A percentile compares a stretch with the other conserved stretches of the same genome.
phyloP scores from a whole-genome alignment of 1,140 invertebrate genomes.

The Aphelinus certus region DNA sequence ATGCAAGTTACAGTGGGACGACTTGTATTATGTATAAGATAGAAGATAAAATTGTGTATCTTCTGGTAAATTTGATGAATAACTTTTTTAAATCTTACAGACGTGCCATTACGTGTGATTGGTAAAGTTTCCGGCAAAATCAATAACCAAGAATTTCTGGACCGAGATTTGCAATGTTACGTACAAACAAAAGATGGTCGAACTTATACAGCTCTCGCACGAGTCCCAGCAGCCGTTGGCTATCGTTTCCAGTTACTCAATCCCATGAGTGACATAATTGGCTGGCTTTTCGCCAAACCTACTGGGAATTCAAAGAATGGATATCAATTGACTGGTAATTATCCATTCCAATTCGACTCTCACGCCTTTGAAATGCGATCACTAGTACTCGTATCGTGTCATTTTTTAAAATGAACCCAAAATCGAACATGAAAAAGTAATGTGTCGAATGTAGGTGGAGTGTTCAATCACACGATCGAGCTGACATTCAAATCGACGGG shows the following conservation, averaged over 20 bases:
- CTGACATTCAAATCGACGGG: constrained; percentile 78
- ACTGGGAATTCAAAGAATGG: constrained; percentile 81
- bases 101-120: constrained; percentile 83
- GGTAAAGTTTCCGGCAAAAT: constrained; percentile 84
- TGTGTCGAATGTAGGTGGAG: constrained; percentile 71
- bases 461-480: constrained; percentile 83
- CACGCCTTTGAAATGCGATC: background rate
- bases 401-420: background rate
- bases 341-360: background rate
- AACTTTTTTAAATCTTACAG: constrained; percentile 60
- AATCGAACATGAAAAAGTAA: too few species aligned
- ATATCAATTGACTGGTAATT: constrained; percentile 79
- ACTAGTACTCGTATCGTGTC: background rate
- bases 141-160: constrained; percentile 78
- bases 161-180: constrained; percentile 91
- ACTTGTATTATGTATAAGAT: too few species aligned
- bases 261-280: constrained; percentile 82
- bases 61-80: background rate
- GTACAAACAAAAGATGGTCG: constrained; percentile 88
- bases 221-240: constrained; percentile 77
- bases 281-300: constrained; percentile 92
- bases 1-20: too few species aligned
- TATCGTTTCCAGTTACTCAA: constrained; percentile 82
- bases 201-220: constrained; percentile 90
- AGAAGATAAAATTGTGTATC: too few species aligned